Evolutionary conservation across 2,113 vertebrate species (phyloP).

Genomic region (Hippocampus abdominalis): DNA sequence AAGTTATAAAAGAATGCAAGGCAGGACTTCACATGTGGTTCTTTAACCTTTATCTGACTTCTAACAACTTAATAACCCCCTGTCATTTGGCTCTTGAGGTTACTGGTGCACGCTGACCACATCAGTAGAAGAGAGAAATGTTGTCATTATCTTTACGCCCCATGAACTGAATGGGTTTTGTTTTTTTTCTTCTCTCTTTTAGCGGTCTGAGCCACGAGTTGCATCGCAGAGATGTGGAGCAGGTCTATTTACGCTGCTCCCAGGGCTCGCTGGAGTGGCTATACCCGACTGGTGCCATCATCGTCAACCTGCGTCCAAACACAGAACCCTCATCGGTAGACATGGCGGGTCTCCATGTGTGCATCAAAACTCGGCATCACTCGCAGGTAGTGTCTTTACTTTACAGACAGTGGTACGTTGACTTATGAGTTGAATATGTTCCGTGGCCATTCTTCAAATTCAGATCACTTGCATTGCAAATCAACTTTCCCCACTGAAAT

Average conservation of each 20-base stretch:
- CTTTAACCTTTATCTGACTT: conserved; percentile 41
- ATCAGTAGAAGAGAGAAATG: conserved; percentile 12
- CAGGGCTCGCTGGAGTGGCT: conserved; percentile 90
- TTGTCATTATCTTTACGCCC: neutral
- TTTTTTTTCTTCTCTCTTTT: conserved; percentile 1
- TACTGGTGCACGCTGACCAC: conserved; percentile 22
- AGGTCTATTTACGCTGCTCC: conserved; percentile 92
- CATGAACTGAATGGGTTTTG: neutral
- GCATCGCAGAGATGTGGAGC: conserved; percentile 89
- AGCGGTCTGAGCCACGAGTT: conserved; percentile 89
- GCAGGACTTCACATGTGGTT: conserved; percentile 22
- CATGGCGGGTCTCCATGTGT: conserved; percentile 75
- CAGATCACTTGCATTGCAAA: neutral
- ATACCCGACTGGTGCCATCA: conserved; percentile 91
- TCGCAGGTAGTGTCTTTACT: conserved; percentile 67
- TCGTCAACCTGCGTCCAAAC: conserved; percentile 89
- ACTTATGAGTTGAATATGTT: neutral
- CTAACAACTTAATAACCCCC: conserved; percentile 26
- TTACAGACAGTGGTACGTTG: neutral
- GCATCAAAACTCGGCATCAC: conserved; percentile 82
- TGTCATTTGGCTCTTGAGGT: conserved; percentile 26
- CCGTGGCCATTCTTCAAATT: neutral
- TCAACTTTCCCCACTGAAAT: neutral
- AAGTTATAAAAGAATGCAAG: conserved; percentile 46
- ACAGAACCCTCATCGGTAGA: conserved; percentile 61